These are phyloP conservation scores for Drosophila formosana DNA, from an alignment of 2,888 invertebrate species.

Conservation along the genomic window DNA sequence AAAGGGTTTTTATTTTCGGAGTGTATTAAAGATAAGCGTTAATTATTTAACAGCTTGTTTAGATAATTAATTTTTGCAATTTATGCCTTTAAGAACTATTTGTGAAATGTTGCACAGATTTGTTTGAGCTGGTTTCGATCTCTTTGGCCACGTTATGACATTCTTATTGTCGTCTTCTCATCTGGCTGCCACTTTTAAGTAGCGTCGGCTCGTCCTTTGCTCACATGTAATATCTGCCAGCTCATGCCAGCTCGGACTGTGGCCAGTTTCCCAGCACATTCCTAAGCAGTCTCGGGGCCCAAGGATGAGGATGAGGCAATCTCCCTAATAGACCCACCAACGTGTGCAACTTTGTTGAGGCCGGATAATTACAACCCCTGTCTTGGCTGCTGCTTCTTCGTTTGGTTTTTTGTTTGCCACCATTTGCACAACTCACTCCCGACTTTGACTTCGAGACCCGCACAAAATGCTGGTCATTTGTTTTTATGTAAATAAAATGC, in stretches of 20 bases:
- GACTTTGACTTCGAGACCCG: constrained; percentile 53
- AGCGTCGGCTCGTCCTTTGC: constrained; percentile 28
- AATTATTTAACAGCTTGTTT: background rate
- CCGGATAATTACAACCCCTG: constrained; percentile 63
- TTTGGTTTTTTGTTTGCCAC: constrained; percentile 6
- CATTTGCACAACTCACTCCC: constrained; percentile 53
- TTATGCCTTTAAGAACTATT: background rate
- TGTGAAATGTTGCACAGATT: too few species aligned
- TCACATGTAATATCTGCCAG: constrained; percentile 38
- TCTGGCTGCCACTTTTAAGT: constrained; percentile 18
- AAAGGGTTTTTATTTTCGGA: constrained; percentile 3
- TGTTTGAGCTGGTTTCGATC: too few species aligned
- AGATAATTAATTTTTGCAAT: constrained; percentile 1
- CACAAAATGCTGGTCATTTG: constrained; percentile 78
- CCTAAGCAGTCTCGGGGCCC: constrained; percentile 5
- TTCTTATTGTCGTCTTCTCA: background rate
- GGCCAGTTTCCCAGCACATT: constrained; percentile 53
- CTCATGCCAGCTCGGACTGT: constrained; percentile 39
- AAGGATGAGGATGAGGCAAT: constrained; percentile 12
- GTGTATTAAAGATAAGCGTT: background rate
- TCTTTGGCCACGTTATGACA: too few species aligned
- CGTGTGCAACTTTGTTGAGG: constrained; percentile 50
- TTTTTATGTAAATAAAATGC: constrained; percentile 79
- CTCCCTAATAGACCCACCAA: constrained; percentile 56
- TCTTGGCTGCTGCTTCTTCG: constrained; percentile 27